Base-by-base conservation (phyloP, 2,113 vertebrate genomes). In the Ophthalmolycus amberensis region DNA sequence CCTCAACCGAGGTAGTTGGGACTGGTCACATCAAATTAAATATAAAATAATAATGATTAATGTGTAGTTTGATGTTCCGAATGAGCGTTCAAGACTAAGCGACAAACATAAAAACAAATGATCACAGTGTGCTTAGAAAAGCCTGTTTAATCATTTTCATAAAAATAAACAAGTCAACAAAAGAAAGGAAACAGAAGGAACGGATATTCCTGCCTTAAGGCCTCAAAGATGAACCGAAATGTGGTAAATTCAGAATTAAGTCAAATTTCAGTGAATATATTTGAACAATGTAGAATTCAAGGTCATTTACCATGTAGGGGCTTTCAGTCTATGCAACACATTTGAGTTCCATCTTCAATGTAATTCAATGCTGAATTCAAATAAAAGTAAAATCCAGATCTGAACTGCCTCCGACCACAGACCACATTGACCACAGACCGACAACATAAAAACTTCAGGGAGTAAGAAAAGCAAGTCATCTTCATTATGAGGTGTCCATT, bases 401-500 rank as follows among this genome's bases (percentile, higher is more conserved):
- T 65, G 46, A 87, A 72, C 4, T 0, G 64, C 71, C 48, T 73
- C 34, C 42, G 50, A 77, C 10, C 16, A 3, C 38, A 40, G 34
- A 54, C n/a, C n/a, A n/a, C n/a, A n/a, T n/a, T n/a, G n/a, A n/a
- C n/a, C n/a, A n/a, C n/a, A n/a, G 9, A 66, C 4, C 5, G 0
- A 85, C 48, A 65, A 79, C 64, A 68, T 64, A 40, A 77, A 59
- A 85, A 73, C 56, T 75, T 89, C 44, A 82, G 12, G 79, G 70
- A 80, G 68, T 65, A 59, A 77, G 62, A 71, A 75, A 32, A 56
- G 29, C 18, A 34, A 2, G 38, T 42, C 40, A 1, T 80, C 70
- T 82, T 90, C 84, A 85, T 92, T 94, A 92, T 1, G 94, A 94
- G 5, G 93, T 95, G 38, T 96, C 95, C 95, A 95, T 96, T 6